Evolutionary conservation across 2,113 vertebrate species (phyloP).

Genomic region (Acrocephalus arundinaceus): DNA sequence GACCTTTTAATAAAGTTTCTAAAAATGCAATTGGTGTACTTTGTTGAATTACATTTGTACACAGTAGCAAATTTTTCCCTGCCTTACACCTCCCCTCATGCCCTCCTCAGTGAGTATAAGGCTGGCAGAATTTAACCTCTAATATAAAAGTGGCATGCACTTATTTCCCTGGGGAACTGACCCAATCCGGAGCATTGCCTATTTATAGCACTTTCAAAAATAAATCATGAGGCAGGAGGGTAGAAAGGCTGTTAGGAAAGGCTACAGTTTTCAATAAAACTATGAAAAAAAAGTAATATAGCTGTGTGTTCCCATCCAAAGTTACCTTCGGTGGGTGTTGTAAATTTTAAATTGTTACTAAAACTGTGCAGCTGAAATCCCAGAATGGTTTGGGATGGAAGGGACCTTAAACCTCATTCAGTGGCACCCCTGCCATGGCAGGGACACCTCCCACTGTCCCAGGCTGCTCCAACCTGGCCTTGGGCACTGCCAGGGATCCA

Average conservation of each 20-base stretch:
- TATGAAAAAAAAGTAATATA: background rate
- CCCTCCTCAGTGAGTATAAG: background rate
- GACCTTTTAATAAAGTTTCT: background rate
- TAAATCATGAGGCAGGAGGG: background rate
- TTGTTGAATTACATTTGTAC: background rate
- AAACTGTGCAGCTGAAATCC: background rate
- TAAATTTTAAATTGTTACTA: background rate
- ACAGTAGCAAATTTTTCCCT: background rate
- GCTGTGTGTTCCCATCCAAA: background rate
- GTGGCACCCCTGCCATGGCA: accelerated
- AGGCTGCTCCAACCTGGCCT: background rate
- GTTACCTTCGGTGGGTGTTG: background rate
- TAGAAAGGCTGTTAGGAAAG: background rate
- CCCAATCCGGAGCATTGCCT: background rate
- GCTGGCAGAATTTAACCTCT: background rate
- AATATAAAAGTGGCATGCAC: background rate
- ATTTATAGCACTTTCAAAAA: constrained; percentile 29
- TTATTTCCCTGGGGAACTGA: constrained; percentile 21
- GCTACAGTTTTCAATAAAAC: background rate
- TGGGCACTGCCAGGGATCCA: background rate
- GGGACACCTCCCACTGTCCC: background rate
- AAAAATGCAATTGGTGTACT: background rate
- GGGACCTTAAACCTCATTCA: background rate
- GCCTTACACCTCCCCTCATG: background rate
- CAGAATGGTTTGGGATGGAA: no score